Percentiles rank a stretch among this genome's conserved stretches.
Evolutionary conservation across 2,888 invertebrate genomes (phyloP).

Genomic region (Acrocyrtus sp.): DNA sequence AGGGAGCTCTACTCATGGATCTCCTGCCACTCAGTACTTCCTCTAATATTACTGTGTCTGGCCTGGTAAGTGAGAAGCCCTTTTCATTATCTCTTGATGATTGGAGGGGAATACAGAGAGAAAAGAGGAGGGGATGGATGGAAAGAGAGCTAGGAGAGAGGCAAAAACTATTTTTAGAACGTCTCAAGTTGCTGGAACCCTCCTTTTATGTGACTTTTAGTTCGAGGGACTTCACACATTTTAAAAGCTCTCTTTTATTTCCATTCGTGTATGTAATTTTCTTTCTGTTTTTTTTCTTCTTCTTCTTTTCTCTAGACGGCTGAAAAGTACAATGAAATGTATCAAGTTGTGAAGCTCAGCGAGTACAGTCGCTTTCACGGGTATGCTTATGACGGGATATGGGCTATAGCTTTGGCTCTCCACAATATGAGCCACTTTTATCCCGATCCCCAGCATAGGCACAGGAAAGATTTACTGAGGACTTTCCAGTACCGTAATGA

Average conservation of each 20-base stretch:
- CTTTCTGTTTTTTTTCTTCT: background rate
- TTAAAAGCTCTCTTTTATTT: background rate
- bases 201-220: background rate
- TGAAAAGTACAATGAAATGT: constrained; percentile 86
- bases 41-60: constrained; percentile 86
- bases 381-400: constrained; percentile 98
- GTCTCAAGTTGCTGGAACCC: no score
- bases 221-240: background rate
- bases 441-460: constrained; percentile 43
- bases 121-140: no score
- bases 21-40: constrained; percentile 87
- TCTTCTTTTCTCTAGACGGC: constrained; percentile 81
- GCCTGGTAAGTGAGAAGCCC: constrained; percentile 78
- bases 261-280: background rate
- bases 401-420: constrained; percentile 96
- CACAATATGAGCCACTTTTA: constrained; percentile 83
- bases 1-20: constrained; percentile 90
- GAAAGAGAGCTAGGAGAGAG: no score
- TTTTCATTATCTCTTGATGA: no score
- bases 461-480: constrained; percentile 65
- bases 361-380: constrained; percentile 96
- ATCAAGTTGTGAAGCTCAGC: constrained; percentile 80
- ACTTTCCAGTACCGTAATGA: constrained; percentile 88
- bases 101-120: no score
- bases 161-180: no score